These are phyloP conservation scores for Pammene aurita DNA, from an alignment of 2,888 invertebrate species.

Conservation along the genomic window DNA sequence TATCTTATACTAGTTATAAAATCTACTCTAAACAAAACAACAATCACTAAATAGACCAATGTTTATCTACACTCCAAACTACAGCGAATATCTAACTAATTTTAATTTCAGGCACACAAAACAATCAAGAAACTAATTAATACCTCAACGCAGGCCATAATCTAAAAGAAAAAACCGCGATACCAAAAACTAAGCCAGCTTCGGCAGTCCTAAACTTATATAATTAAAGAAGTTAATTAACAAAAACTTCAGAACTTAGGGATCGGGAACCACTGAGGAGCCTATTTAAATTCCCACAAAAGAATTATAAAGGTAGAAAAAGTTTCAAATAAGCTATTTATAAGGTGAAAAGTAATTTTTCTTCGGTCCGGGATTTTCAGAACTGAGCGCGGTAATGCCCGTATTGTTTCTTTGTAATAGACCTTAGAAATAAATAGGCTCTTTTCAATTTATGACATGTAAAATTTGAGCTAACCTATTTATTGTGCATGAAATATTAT, in stretches of 20 bases:
- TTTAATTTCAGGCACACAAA: neutral
- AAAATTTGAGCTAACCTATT: too few relatives aligned
- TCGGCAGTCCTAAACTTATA: conserved; percentile 36
- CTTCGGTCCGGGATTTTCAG: conserved; percentile 10
- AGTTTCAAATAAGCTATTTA: conserved; percentile 39
- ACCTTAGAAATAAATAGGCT: neutral
- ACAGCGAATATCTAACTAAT: neutral
- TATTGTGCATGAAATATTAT: too few relatives aligned
- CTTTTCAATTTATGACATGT: too few relatives aligned
- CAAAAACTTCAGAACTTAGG: conserved; percentile 39
- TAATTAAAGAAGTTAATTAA: conserved; percentile 42
- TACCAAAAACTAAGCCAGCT: conserved; percentile 30
- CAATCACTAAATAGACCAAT: too few relatives aligned
- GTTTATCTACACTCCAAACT: too few relatives aligned
- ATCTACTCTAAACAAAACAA: too few relatives aligned
- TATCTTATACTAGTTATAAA: too few relatives aligned
- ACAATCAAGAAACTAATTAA: conserved; percentile 21
- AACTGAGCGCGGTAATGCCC: conserved; percentile 1
- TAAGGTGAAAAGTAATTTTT: conserved; percentile 39
- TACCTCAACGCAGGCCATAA: conserved; percentile 13
- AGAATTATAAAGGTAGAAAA: conserved; percentile 40
- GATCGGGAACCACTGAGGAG: conserved; percentile 33
- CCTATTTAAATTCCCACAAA: conserved; percentile 42
- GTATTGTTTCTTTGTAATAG: conserved; percentile 14
- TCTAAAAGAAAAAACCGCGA: conserved; percentile 22